Conservation (phyloP, 2,888 invertebrate species). For the Clanis bilineata region DNA sequence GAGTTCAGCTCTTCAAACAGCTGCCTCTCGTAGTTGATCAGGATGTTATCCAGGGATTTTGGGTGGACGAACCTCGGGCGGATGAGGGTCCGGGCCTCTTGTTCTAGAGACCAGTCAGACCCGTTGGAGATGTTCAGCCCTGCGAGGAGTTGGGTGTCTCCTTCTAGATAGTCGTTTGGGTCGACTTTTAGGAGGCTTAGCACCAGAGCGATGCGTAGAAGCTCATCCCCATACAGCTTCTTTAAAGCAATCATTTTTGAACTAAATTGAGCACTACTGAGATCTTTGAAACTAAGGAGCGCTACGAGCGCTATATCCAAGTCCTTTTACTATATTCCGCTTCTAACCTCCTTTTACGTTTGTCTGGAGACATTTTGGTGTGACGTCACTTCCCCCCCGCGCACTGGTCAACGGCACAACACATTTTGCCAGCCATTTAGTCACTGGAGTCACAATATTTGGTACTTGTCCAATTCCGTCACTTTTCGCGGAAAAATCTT, state of each 20-base stretch:
- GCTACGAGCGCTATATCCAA: neutral
- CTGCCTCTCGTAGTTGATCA: conserved; percentile 87
- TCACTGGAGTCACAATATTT: conserved; percentile 43
- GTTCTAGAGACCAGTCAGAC: conserved; percentile 85
- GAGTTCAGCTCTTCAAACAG: conserved; percentile 88
- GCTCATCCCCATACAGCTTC: conserved; percentile 91
- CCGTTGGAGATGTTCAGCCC: conserved; percentile 85
- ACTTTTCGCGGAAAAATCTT: conserved; percentile 11
- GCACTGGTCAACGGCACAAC: conserved; percentile 30
- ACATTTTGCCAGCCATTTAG: conserved; percentile 51
- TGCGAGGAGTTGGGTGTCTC: conserved; percentile 76
- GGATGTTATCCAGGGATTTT: conserved; percentile 86
- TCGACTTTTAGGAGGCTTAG: conserved; percentile 90
- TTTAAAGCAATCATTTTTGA: conserved; percentile 89
- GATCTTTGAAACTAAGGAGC: conserved; percentile 39
- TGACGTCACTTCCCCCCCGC: conserved; percentile 52
- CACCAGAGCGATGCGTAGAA: conserved; percentile 90
- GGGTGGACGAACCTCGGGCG: conserved; percentile 86
- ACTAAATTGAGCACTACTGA: conserved; percentile 68
- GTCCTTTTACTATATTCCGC: conserved; percentile 35
- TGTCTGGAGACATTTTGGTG: conserved; percentile 70
- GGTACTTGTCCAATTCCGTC: conserved; percentile 11
- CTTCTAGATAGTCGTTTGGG: conserved; percentile 86
- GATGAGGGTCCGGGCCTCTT: conserved; percentile 79
- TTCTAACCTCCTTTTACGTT: conserved; percentile 65